Conservation (phyloP, 2,113 vertebrate species). For the Clupea harengus region DNA sequence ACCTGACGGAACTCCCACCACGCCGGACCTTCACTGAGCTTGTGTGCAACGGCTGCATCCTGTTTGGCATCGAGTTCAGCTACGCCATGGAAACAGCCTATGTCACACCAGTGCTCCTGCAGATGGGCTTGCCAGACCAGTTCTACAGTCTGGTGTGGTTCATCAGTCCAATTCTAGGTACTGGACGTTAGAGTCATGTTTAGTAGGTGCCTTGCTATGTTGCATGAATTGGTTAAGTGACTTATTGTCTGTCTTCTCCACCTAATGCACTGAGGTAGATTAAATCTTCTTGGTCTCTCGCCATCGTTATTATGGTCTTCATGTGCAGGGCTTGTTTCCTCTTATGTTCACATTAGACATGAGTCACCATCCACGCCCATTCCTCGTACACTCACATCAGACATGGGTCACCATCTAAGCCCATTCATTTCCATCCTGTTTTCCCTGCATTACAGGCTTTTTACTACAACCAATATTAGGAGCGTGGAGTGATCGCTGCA, state of each 20-base stretch:
- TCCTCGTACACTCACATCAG: background rate
- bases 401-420: background rate
- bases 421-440: conserved; percentile 3
- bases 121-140: conserved; percentile 95
- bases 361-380: background rate
- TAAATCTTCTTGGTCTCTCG: too few relatives aligned
- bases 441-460: conserved; percentile 77
- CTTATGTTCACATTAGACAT: background rate
- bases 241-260: background rate
- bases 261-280: too few relatives aligned
- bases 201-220: background rate
- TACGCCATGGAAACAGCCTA: conserved; percentile 99
- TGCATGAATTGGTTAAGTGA: background rate
- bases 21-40: conserved; percentile 87
- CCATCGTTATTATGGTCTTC: too few relatives aligned
- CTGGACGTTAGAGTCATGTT: conserved; percentile 18
- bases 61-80: conserved; percentile 97
- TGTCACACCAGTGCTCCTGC: conserved; percentile 91
- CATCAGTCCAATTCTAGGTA: conserved; percentile 95
- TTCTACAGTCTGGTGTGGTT: conserved; percentile 98
- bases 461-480: conserved; percentile 92
- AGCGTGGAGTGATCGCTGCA: conserved; percentile 95
- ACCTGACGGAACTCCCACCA: conserved; percentile 85
- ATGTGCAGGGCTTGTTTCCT: too few relatives aligned
- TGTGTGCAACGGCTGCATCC: conserved; percentile 89